Evolutionary conservation across 2,888 invertebrate genomes (phyloP).

Genomic region (Halictus ligatus): DNA sequence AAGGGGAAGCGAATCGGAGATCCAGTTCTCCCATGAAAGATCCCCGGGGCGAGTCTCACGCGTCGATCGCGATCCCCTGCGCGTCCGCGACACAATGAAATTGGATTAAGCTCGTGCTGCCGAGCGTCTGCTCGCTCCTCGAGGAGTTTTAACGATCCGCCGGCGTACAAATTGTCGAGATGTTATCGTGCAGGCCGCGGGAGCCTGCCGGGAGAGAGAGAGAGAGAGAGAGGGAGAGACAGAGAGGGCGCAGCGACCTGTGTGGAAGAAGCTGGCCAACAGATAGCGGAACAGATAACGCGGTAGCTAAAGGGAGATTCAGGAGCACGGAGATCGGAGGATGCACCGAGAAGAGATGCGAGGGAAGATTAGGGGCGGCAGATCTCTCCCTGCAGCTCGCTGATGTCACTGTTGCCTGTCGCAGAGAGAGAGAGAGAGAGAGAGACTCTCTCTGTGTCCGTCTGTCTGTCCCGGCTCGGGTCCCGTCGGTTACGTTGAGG

Average conservation of each 20-base stretch:
- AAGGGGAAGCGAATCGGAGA: conserved; percentile 26
- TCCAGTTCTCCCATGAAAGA: conserved; percentile 14
- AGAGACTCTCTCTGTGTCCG: conserved; percentile 38
- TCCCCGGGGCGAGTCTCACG: conserved; percentile 18
- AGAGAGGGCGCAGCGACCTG: conserved; percentile 23
- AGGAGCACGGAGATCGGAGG: conserved; percentile 41
- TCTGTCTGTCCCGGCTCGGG: conserved; percentile 1
- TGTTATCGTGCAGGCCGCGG: conserved; percentile 74
- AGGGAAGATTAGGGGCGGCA: conserved; percentile 79
- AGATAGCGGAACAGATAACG: conserved; percentile 55
- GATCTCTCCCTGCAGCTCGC: conserved; percentile 66
- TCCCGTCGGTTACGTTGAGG: conserved; percentile 79
- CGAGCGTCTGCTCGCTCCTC: conserved; percentile 26
- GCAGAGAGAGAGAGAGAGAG: not conserved
- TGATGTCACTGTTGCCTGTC: conserved; percentile 56
- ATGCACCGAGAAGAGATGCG: conserved; percentile 70
- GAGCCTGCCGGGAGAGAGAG: conserved; percentile 47
- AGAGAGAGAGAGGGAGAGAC: conserved; percentile 33
- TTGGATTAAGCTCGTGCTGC: conserved; percentile 74
- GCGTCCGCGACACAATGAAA: conserved; percentile 72
- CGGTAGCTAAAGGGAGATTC: conserved; percentile 44
- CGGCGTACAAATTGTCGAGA: conserved; percentile 82
- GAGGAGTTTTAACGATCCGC: conserved; percentile 79
- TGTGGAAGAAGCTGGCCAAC: conserved; percentile 22
- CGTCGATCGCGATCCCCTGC: conserved; percentile 8